These are phyloP conservation scores for Gobius niger DNA, from an alignment of 2,113 vertebrate species.

Conservation along the genomic window DNA sequence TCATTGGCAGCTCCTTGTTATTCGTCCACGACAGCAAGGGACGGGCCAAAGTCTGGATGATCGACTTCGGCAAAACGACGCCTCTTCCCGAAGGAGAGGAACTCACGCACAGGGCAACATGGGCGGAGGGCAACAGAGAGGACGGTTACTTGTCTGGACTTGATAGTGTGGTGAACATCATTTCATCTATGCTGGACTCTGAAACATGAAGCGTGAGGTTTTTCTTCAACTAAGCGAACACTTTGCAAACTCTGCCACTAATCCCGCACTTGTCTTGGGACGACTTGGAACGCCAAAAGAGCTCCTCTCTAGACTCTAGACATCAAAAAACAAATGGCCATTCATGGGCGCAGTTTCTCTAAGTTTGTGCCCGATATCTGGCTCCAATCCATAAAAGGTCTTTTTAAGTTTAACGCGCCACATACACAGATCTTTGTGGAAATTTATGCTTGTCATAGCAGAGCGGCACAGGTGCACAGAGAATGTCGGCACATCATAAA, in stretches of 20 bases:
- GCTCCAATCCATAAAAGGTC: neutral
- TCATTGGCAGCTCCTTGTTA: conserved; percentile 96
- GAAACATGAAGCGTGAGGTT: conserved; percentile 48
- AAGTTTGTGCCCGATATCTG: neutral
- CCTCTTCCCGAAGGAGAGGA: conserved; percentile 88
- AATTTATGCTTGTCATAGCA: conserved; percentile 8
- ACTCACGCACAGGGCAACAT: conserved; percentile 84
- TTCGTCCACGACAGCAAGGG: conserved; percentile 95
- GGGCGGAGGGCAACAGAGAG: conserved; percentile 95
- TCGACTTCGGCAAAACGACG: conserved; percentile 97
- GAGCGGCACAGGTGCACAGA: neutral
- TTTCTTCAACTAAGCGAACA: conserved; percentile 20
- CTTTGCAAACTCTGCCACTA: conserved; percentile 34
- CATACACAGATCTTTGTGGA: neutral
- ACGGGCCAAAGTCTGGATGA: conserved; percentile 98
- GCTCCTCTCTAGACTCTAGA: conserved; percentile 13
- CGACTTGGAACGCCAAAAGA: conserved; percentile 20
- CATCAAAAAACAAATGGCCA: conserved; percentile 3
- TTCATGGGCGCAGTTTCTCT: neutral
- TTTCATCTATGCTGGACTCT: conserved; percentile 79
- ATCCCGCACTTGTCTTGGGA: conserved; percentile 23
- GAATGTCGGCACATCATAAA: neutral
- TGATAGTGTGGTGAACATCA: conserved; percentile 92
- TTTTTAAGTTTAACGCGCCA: neutral
- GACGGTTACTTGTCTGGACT: conserved; percentile 95